Conservation (phyloP, 1,140 invertebrate genomes). For the Pachypsylla venusta region DNA sequence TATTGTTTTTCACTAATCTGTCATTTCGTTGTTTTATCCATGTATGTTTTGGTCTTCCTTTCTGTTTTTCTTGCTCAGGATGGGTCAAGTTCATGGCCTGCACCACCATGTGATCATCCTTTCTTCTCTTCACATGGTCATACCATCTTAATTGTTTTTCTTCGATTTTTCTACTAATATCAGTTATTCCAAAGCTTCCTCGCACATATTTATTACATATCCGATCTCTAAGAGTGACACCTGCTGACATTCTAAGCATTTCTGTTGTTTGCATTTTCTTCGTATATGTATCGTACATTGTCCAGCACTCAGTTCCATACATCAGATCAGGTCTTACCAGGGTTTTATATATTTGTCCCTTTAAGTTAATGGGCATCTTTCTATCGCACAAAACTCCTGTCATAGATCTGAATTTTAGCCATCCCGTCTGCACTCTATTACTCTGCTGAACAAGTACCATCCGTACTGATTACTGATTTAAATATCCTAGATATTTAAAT, state of each 20-base stretch:
- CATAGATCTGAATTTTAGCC: slow-evolving; percentile 1
- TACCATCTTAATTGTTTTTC: no score
- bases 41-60: no score
- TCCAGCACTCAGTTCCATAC: slow-evolving; percentile 8
- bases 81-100: no score
- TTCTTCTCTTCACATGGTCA: no score
- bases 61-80: no score
- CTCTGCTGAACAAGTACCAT: not conserved
- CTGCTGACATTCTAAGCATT: slow-evolving; percentile 6
- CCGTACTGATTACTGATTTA: not conserved
- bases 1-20: no score
- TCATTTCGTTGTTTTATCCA: no score
- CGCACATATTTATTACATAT: slow-evolving; percentile 9
- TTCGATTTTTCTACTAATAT: no score
- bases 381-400: not conserved
- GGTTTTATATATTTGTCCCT: slow-evolving; percentile 9
- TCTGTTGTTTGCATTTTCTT: slow-evolving; percentile 2
- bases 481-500: not conserved
- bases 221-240: not conserved
- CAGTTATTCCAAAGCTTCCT: no score
- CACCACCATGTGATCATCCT: no score
- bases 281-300: not conserved
- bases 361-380: slow-evolving; percentile 8
- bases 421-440: not conserved
- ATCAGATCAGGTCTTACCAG: not conserved